Percentiles rank a stretch among this genome's conserved stretches.
phyloP scores from a whole-genome alignment of 2,113 vertebrate genomes.

The Anguilla rostrata region DNA sequence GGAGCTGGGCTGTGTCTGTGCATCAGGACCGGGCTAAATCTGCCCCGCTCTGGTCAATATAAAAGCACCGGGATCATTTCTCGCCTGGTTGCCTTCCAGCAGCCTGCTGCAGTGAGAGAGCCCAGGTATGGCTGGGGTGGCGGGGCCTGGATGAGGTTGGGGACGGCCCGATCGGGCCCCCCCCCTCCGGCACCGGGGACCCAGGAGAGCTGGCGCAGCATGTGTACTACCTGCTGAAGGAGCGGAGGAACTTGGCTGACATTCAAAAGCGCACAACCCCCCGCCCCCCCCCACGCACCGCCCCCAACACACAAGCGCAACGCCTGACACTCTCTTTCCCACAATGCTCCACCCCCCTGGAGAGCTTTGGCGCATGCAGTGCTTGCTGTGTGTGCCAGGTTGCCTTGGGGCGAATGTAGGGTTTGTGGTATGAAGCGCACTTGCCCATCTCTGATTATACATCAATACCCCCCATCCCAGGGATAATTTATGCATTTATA shows the following conservation, averaged over 20 bases:
- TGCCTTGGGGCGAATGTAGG: constrained; percentile 57
- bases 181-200: neutral
- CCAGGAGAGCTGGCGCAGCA: neutral
- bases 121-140: neutral
- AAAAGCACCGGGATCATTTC: neutral
- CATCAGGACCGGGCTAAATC: constrained; percentile 7
- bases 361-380: constrained; percentile 45
- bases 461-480: constrained; percentile 66
- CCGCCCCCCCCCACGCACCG: constrained; percentile 16
- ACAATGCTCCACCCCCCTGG: constrained; percentile 37
- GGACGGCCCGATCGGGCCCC: neutral
- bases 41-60: neutral
- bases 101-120: neutral
- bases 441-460: constrained; percentile 66
- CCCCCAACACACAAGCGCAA: constrained; percentile 5
- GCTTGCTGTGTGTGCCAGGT: constrained; percentile 44
- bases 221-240: neutral
- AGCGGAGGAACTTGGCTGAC: neutral
- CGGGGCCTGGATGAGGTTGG: neutral
- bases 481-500: constrained; percentile 68
- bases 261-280: neutral
- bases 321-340: constrained; percentile 13
- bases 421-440: constrained; percentile 45
- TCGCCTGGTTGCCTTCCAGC: neutral
- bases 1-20: neutral